phyloP scores from a whole-genome alignment of 2,888 invertebrate genomes.

The Lasioglossum pauxillum region DNA sequence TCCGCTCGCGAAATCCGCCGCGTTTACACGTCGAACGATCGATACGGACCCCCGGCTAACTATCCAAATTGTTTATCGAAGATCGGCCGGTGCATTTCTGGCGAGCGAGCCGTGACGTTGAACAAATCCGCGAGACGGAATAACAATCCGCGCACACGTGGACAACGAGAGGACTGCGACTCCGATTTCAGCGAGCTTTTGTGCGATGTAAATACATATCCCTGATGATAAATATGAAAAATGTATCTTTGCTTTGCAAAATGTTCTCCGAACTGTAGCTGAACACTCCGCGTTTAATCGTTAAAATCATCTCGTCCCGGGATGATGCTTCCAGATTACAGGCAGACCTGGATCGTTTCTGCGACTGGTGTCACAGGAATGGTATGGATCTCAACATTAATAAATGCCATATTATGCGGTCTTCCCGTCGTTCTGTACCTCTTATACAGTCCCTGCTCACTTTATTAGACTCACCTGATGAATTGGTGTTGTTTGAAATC shows the following conservation, averaged over 20 bases:
- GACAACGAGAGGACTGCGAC: not conserved
- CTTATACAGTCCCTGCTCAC: too few relatives aligned
- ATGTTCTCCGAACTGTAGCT: not conserved
- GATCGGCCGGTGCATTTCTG: slow-evolving; percentile 21
- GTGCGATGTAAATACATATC: not conserved
- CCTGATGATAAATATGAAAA: not conserved
- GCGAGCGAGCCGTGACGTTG: not conserved
- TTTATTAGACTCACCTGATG: too few relatives aligned
- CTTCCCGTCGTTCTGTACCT: too few relatives aligned
- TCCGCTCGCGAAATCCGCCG: not conserved
- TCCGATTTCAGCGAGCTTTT: not conserved
- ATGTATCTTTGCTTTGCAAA: not conserved
- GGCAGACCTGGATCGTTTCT: too few relatives aligned
- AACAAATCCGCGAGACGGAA: slow-evolving; percentile 20
- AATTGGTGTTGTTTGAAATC: too few relatives aligned
- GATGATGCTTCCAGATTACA: too few relatives aligned
- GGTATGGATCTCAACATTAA: too few relatives aligned
- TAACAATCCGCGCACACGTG: slow-evolving; percentile 19
- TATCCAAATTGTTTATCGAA: slow-evolving; percentile 25
- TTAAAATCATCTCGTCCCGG: too few relatives aligned
- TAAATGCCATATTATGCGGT: too few relatives aligned
- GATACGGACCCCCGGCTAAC: slow-evolving; percentile 7
- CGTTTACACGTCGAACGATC: slow-evolving; percentile 1
- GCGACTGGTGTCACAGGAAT: too few relatives aligned
- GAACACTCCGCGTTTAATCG: not conserved